Conservation (phyloP, 2,797 vertebrate species). For the Simalia tracyae region DNA sequence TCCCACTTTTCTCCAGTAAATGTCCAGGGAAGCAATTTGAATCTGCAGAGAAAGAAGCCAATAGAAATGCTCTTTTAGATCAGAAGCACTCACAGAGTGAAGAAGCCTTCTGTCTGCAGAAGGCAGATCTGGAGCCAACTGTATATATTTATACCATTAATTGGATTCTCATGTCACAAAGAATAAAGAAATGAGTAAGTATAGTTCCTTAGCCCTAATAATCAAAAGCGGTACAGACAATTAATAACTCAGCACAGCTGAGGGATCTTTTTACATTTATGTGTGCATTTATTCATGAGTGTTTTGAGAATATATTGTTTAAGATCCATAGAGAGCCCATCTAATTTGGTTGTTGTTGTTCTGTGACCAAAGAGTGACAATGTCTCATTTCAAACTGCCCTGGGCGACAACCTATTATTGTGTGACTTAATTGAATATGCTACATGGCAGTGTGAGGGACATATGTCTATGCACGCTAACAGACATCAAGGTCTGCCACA, state of each 20-base stretch:
- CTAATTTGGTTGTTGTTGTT: constrained; percentile 61
- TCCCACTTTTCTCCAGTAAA: too few species aligned
- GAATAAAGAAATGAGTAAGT: not conserved
- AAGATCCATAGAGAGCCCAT: constrained; percentile 60
- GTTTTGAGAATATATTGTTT: constrained; percentile 71
- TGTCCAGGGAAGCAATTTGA: not conserved
- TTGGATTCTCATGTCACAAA: not conserved
- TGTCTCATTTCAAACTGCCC: constrained; percentile 72
- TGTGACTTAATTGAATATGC: constrained; percentile 78
- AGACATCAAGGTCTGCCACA: constrained; percentile 63
- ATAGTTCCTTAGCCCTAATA: not conserved
- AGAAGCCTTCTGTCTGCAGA: not conserved
- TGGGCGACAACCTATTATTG: constrained; percentile 71
- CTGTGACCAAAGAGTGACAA: constrained; percentile 70
- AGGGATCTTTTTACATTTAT: constrained; percentile 12
- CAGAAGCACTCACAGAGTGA: not conserved
- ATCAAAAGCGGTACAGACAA: constrained; percentile 12
- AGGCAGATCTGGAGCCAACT: not conserved
- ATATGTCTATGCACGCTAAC: constrained; percentile 76
- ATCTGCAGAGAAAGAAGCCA: not conserved
- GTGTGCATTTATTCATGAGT: constrained; percentile 68
- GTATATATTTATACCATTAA: not conserved
- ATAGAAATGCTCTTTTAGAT: not conserved
- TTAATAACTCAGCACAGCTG: constrained; percentile 19
- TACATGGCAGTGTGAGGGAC: constrained; percentile 71